Evolutionary conservation across 2,113 vertebrate genomes (phyloP).

Genomic region (Misgurnus mizolepis): DNA sequence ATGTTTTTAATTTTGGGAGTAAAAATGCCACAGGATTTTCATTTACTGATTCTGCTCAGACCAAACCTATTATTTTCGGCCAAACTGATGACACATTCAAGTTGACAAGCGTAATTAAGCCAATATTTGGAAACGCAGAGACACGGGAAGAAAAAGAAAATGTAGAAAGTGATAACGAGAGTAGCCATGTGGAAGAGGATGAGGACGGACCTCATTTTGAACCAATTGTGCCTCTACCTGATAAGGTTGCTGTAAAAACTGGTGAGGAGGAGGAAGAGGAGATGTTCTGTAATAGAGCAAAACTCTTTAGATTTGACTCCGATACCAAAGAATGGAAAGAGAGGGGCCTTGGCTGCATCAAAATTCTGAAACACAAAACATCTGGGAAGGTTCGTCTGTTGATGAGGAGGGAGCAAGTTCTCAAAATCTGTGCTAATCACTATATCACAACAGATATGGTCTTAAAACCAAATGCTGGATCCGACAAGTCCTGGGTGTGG

Average conservation of each 20-base stretch:
- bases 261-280: slow-evolving; percentile 98
- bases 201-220: slow-evolving; percentile 98
- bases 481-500: slow-evolving; percentile 97
- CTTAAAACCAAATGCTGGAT: slow-evolving; percentile 86
- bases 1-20: slow-evolving; percentile 81
- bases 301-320: slow-evolving; percentile 90
- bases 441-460: slow-evolving; percentile 93
- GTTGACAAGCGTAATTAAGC: slow-evolving; percentile 73
- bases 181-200: slow-evolving; percentile 84
- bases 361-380: slow-evolving; percentile 90
- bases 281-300: slow-evolving; percentile 93
- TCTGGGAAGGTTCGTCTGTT: slow-evolving; percentile 92
- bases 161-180: slow-evolving; percentile 84
- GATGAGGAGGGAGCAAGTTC: slow-evolving; percentile 96
- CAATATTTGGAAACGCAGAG: slow-evolving; percentile 65
- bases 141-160: slow-evolving; percentile 68
- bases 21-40: slow-evolving; percentile 74
- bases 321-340: slow-evolving; percentile 98
- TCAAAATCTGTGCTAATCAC: slow-evolving; percentile 98
- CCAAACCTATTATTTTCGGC: slow-evolving; percentile 73
- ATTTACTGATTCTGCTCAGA: slow-evolving; percentile 73
- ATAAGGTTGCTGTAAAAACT: slow-evolving; percentile 96
- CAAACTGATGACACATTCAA: slow-evolving; percentile 76
- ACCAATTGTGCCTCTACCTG: slow-evolving; percentile 94
- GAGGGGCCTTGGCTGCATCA: slow-evolving; percentile 90